Evolutionary conservation across 2,888 invertebrate genomes (phyloP).

Genomic region (Meliscaeva auricollis): DNA sequence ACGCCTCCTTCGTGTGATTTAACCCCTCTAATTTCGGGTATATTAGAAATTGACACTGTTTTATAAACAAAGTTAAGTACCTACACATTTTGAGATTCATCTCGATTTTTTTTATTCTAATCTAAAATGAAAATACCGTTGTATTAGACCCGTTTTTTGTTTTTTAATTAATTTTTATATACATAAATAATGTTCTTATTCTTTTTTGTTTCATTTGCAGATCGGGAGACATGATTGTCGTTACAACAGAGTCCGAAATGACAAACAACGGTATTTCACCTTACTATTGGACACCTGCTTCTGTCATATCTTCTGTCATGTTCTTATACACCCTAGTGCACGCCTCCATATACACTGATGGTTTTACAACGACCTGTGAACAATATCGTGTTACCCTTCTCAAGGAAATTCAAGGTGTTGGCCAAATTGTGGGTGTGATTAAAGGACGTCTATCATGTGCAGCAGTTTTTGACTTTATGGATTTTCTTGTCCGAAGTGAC

Average conservation of each 20-base stretch:
- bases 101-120: no score
- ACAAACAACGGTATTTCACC: slow-evolving; percentile 86
- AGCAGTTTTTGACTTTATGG: slow-evolving; percentile 93
- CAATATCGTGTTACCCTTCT: slow-evolving; percentile 89
- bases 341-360: slow-evolving; percentile 89
- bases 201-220: slow-evolving; percentile 82
- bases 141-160: no score
- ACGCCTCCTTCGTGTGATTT: no score
- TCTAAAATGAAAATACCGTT: no score
- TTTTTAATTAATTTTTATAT: no score
- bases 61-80: no score
- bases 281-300: slow-evolving; percentile 89
- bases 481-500: slow-evolving; percentile 89
- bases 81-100: no score
- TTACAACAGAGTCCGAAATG: slow-evolving; percentile 87
- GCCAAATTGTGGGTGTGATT: slow-evolving; percentile 83
- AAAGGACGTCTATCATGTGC: slow-evolving; percentile 88
- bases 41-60: no score
- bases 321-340: slow-evolving; percentile 88
- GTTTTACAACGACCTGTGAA: slow-evolving; percentile 90
- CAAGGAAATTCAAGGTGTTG: slow-evolving; percentile 84
- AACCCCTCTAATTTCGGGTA: no score
- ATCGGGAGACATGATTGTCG: slow-evolving; percentile 88
- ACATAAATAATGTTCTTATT: no score
- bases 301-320: slow-evolving; percentile 87